These are phyloP conservation scores for Leptocoma aspasia DNA, from an alignment of 2,113 vertebrate species.

Conservation along the genomic window DNA sequence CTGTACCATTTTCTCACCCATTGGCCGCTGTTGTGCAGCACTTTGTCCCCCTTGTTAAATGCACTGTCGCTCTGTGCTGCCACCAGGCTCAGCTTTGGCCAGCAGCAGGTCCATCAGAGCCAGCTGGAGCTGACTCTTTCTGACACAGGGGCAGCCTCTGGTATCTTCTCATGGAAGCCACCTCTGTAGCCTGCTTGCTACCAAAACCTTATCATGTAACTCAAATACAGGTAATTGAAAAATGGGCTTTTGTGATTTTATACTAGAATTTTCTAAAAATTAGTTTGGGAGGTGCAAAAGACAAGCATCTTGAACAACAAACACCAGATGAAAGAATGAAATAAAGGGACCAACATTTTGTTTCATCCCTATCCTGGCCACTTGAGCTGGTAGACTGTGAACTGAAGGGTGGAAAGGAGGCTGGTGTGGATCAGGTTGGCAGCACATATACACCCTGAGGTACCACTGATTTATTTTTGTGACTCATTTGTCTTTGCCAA, in stretches of 20 bases:
- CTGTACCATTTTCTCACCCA: background rate
- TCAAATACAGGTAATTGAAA: background rate
- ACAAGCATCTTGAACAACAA: background rate
- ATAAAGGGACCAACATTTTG: background rate
- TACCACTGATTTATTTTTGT: background rate
- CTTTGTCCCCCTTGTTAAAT: background rate
- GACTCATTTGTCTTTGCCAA: background rate
- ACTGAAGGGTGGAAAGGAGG: background rate
- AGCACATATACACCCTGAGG: background rate
- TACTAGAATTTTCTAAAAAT: background rate
- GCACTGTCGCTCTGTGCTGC: accelerated
- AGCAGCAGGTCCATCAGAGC: accelerated
- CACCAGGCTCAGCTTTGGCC: background rate
- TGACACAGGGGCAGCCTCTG: background rate
- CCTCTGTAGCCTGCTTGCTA: background rate
- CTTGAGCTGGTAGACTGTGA: background rate
- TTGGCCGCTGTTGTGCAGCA: background rate
- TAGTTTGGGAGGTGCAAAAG: background rate
- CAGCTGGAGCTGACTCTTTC: background rate
- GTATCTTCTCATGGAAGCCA: background rate
- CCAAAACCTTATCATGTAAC: background rate
- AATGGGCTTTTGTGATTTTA: background rate
- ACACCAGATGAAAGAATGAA: background rate
- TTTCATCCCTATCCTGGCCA: background rate
- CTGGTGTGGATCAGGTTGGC: background rate